phyloP scores from a whole-genome alignment of 2,113 vertebrate genomes.

The Origma solitaria region DNA sequence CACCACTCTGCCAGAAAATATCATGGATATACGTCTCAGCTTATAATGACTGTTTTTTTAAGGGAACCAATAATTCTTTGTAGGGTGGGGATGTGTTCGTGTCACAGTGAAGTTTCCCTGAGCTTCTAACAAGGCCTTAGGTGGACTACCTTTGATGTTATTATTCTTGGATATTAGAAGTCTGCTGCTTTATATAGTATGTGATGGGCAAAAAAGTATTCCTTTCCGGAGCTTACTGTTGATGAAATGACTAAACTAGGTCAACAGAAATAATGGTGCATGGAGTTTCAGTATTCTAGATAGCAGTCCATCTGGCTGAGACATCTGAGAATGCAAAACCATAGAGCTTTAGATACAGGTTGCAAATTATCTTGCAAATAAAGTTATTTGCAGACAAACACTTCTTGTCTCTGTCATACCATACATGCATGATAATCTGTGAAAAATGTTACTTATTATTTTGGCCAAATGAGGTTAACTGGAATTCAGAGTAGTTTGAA shows the following conservation, averaged over 20 bases:
- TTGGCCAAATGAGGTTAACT: not conserved
- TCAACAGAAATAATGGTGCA: not conserved
- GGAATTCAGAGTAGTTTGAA: not conserved
- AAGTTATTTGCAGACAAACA: not conserved
- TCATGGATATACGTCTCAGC: not conserved
- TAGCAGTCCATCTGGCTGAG: not conserved
- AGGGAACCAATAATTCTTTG: not conserved
- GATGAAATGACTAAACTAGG: not conserved
- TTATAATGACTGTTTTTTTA: not conserved
- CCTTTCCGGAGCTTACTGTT: not conserved
- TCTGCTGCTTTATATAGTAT: not conserved
- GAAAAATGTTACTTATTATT: not conserved
- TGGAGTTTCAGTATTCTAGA: not conserved
- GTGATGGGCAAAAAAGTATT: not conserved
- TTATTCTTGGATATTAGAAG: not conserved
- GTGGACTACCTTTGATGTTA: not conserved
- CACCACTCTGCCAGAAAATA: not conserved
- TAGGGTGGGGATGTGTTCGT: not conserved
- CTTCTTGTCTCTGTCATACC: not conserved
- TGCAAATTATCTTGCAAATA: not conserved
- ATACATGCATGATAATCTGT: not conserved
- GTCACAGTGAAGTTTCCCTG: not conserved
- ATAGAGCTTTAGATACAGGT: not conserved
- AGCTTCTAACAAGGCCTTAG: not conserved
- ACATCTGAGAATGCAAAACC: not conserved